Evolutionary conservation across 2,888 invertebrate genomes (phyloP).

Genomic region (Dysmachus trigonus): DNA sequence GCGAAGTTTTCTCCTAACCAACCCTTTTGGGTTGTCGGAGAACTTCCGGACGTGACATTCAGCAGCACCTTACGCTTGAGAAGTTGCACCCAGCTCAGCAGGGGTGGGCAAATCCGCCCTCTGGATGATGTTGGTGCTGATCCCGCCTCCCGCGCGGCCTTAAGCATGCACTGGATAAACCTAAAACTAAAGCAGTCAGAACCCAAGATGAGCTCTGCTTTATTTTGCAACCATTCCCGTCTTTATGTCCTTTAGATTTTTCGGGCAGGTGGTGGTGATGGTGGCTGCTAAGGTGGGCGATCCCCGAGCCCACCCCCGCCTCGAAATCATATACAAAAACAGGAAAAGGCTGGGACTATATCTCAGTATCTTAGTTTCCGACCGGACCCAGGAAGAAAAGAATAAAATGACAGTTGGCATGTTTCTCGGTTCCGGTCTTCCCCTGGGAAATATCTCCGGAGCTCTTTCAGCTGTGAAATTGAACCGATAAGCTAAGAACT

Average conservation of each 20-base stretch:
- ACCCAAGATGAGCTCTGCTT: background rate
- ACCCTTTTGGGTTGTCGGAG: background rate
- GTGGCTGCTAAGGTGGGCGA: background rate
- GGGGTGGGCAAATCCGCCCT: background rate
- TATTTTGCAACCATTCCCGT: background rate
- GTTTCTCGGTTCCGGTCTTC: constrained; percentile 35
- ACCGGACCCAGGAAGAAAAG: constrained; percentile 5
- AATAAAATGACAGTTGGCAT: constrained; percentile 41
- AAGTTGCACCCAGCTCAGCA: background rate
- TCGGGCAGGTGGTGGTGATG: background rate
- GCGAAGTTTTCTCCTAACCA: constrained; percentile 2
- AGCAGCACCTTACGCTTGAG: background rate
- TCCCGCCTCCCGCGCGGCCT: background rate
- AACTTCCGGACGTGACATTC: background rate
- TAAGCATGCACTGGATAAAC: background rate
- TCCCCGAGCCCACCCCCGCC: background rate
- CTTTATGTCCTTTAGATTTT: background rate
- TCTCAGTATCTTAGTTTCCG: background rate
- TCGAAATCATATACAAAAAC: constrained; percentile 7
- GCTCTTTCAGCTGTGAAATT: constrained; percentile 42
- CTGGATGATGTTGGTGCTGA: background rate
- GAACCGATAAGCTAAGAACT: constrained; percentile 40
- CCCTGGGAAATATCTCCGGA: constrained; percentile 36
- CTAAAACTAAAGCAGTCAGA: background rate
- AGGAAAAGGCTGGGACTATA: background rate